Percentiles rank a stretch among this genome's conserved stretches.
Conservation (phyloP, 2,113 vertebrate species). For the Sinocyclocheilus rhinocerous region DNA sequence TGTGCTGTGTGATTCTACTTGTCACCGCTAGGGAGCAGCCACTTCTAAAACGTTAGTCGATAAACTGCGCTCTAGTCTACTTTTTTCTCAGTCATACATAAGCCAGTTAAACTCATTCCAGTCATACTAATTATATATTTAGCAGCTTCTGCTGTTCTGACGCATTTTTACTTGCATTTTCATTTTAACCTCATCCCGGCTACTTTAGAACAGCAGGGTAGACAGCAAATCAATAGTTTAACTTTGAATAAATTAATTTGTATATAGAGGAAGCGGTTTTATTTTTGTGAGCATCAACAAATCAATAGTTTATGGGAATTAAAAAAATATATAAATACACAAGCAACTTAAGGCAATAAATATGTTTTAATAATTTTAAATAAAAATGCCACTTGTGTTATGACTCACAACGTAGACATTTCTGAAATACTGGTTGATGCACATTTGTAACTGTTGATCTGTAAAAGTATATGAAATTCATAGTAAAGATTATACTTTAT, state of each 20-base stretch:
- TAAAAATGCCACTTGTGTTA: neutral
- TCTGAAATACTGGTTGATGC: neutral
- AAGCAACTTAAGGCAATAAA: neutral
- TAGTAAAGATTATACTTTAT: neutral
- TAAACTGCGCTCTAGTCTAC: neutral
- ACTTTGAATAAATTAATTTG: neutral
- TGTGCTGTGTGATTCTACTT: neutral
- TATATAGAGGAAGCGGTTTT: neutral
- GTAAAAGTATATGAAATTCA: neutral
- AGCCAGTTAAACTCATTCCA: neutral
- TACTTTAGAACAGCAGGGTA: neutral
- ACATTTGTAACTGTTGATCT: neutral
- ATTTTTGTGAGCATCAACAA: neutral
- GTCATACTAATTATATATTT: neutral
- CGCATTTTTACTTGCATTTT: neutral
- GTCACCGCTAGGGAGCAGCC: constrained; percentile 9
- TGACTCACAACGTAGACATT: neutral
- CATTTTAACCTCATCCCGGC: neutral
- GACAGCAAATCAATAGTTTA: constrained; percentile 1
- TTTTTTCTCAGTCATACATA: neutral
- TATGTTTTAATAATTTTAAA: neutral
- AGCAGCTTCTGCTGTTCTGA: neutral
- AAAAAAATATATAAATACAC: neutral
- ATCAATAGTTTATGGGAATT: neutral
- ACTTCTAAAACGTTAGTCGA: neutral